Base-by-base conservation (phyloP, 2,113 vertebrate genomes). In the Telmatochromis brachygnathus region DNA sequence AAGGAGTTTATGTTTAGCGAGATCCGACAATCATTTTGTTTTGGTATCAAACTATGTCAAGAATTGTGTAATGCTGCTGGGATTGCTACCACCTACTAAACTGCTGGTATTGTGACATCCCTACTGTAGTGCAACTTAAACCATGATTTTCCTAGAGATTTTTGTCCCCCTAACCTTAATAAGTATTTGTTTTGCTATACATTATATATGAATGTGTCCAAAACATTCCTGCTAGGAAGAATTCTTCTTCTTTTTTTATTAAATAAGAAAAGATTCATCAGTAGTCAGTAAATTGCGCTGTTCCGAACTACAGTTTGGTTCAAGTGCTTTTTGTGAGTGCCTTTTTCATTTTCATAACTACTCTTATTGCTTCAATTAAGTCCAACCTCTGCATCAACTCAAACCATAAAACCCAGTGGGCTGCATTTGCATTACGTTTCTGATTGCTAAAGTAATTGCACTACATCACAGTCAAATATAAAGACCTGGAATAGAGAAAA, bases 141-240 rank as follows among this genome's bases (percentile, higher is more conserved):
- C 2, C 21, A 11, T 45, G 12, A 73, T 73, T 26, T 45, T 3
- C 12, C 33, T 15, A 2, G 13, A 23, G 1, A 2, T 45, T 26
- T 10, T 26, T 0, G 0, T 15, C 37, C 65, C n/a, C 7, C 65
- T 15, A 9, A 70, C 37, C n/a, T 23, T 23, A 68, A 5, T 37
- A 39, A 5, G 60, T 35, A 70, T 3, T 42, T 70, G 2, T 70
- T 13, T 37, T 65, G 10, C 60, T 37, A 65, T n/a, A 37, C 60
- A 65, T 37, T 62, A 35, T n/a, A 65, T 65, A 21, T 68, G 0
- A 68, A 68, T 39, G 19, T 68, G 2, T 68, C 7, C 65, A 70
- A 42, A 70, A 42, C n/a, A 47, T 75, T 47, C 21, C 4, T 73
- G 37, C 39, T 73, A 17, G 39, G 68, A 26, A 26, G 5, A 45